Percentiles rank a stretch among this genome's conserved stretches.
These are phyloP conservation scores for Orchestia grillus DNA, from an alignment of 1,140 invertebrate species.

Conservation along the genomic window DNA sequence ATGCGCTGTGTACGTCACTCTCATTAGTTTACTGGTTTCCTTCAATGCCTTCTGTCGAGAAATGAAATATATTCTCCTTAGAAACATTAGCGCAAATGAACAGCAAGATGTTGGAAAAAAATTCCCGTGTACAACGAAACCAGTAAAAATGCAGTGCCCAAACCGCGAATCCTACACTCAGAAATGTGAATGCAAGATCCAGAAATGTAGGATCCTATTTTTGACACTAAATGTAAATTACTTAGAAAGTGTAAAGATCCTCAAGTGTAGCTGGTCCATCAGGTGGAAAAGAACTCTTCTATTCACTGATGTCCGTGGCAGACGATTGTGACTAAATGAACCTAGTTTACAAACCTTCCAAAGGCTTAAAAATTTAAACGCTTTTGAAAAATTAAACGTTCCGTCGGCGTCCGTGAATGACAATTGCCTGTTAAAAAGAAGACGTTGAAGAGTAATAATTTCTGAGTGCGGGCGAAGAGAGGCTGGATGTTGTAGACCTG, in stretches of 20 bases:
- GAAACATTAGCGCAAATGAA: background rate
- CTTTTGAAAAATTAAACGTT: too few species aligned
- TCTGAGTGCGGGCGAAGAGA: background rate
- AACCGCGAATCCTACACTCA: background rate
- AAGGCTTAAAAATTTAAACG: too few species aligned
- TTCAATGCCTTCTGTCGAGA: background rate
- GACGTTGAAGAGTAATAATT: background rate
- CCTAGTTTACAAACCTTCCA: too few species aligned
- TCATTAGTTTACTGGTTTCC: too few species aligned
- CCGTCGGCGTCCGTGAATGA: background rate
- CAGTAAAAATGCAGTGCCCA: background rate
- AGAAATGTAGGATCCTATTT: background rate
- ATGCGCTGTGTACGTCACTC: too few species aligned
- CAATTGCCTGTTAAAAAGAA: background rate
- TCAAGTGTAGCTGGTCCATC: background rate
- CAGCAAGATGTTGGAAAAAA: too few species aligned
- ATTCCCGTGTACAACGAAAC: background rate
- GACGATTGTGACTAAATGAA: background rate
- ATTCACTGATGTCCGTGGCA: background rate
- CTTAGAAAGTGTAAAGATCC: background rate
- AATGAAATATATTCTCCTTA: background rate
- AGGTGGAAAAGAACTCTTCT: background rate
- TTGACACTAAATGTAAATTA: background rate
- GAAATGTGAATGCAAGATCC: too few species aligned
- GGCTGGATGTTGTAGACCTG: background rate